Percentiles rank a stretch among this genome's conserved stretches.
Evolutionary conservation across 2,888 invertebrate genomes (phyloP).

Genomic region (Dendrolimus houi): DNA sequence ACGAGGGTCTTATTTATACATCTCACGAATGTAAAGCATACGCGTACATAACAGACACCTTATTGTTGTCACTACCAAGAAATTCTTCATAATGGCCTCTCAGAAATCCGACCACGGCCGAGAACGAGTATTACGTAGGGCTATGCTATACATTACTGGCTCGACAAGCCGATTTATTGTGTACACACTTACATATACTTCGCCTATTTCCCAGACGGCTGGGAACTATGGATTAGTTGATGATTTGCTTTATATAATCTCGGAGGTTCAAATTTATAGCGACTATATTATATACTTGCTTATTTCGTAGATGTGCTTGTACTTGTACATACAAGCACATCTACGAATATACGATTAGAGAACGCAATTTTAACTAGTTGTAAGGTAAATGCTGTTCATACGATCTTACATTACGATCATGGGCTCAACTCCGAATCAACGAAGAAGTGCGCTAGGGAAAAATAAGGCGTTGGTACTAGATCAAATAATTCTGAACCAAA

Average conservation of each 20-base stretch:
- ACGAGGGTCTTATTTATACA: background rate
- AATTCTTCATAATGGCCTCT: background rate
- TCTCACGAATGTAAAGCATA: background rate
- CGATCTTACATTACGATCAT: no score
- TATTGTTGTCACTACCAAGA: conserved; percentile 3
- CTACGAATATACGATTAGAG: no score
- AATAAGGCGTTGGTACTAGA: no score
- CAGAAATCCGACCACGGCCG: conserved; percentile 1
- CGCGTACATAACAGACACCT: background rate
- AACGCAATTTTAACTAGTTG: no score
- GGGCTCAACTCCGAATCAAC: no score
- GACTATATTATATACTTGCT: background rate
- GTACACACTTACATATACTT: background rate
- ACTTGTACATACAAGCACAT: no score
- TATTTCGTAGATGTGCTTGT: no score
- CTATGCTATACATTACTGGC: background rate
- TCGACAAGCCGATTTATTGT: background rate
- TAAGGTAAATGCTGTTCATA: no score
- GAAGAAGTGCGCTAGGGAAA: no score
- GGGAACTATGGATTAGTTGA: background rate
- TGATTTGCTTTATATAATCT: background rate
- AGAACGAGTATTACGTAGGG: background rate
- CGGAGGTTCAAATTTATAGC: background rate
- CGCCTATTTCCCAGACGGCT: background rate
- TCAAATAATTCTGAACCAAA: no score